These are phyloP conservation scores for Globicephala melas DNA, from an alignment of 2,113 vertebrate species.

Conservation along the genomic window DNA sequence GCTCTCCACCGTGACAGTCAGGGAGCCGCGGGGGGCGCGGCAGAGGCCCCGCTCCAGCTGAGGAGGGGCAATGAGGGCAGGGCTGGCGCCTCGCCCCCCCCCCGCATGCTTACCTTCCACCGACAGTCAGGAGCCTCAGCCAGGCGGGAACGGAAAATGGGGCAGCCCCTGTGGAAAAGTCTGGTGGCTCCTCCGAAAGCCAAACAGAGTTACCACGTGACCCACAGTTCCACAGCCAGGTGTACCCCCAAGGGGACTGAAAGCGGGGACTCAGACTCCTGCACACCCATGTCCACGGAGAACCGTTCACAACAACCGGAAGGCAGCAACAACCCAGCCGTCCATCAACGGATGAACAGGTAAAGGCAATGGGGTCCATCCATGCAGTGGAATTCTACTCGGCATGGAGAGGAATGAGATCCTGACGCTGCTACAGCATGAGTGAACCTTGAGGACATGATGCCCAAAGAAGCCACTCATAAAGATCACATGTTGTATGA, in stretches of 20 bases:
- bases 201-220: background rate
- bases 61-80: background rate
- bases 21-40: background rate
- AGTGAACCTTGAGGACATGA: fast-evolving
- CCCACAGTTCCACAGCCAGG: background rate
- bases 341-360: fast-evolving
- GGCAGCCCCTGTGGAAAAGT: background rate
- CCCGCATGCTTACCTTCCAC: background rate
- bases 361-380: background rate
- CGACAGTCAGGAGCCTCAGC: background rate
- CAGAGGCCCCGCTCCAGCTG: fast-evolving
- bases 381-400: fast-evolving
- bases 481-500: fast-evolving
- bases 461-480: background rate
- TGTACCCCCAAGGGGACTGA: fast-evolving
- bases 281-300: fast-evolving
- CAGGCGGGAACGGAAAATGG: fast-evolving
- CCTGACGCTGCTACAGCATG: fast-evolving
- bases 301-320: fast-evolving
- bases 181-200: background rate
- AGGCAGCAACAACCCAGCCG: background rate
- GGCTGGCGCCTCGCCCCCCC: fast-evolving
- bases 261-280: background rate
- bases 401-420: fast-evolving
- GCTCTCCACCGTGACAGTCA: fast-evolving